A percentile compares a stretch with the other conserved stretches of the same genome.
phyloP scores from a whole-genome alignment of 2,888 invertebrate genomes.

The Lomographa bimaculata region DNA sequence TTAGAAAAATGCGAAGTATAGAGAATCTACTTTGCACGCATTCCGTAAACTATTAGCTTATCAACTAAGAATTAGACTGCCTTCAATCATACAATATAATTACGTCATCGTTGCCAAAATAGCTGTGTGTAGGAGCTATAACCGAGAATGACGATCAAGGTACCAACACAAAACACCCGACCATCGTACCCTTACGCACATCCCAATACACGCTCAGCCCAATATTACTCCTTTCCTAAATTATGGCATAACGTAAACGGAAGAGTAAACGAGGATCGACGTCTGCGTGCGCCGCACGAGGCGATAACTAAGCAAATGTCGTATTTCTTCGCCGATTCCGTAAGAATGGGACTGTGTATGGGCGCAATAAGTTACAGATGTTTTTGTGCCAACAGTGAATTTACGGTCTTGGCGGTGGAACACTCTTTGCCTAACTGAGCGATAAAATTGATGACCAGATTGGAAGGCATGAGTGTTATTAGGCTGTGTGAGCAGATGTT shows the following conservation, averaged over 20 bases:
- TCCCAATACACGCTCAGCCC: conserved; percentile 11
- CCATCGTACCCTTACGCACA: too few species aligned
- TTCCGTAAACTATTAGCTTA: too few species aligned
- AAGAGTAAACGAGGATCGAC: conserved; percentile 34
- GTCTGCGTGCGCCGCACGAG: conserved; percentile 30
- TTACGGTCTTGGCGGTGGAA: conserved; percentile 15
- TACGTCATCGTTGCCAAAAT: too few species aligned
- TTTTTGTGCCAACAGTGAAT: conserved; percentile 22
- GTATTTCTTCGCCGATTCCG: conserved; percentile 26
- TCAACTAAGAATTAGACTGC: too few species aligned
- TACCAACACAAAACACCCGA: too few species aligned
- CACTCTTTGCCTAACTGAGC: conserved; percentile 23
- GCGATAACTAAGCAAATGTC: conserved; percentile 35
- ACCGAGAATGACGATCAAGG: too few species aligned
- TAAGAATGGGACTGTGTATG: conserved; percentile 23
- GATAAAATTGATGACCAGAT: conserved; percentile 31
- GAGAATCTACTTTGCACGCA: too few species aligned
- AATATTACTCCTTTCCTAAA: conserved; percentile 24
- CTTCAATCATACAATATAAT: too few species aligned
- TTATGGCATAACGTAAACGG: conserved; percentile 31
- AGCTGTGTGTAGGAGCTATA: too few species aligned
- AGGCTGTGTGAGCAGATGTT: conserved; percentile 10
- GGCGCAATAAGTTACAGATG: conserved; percentile 33
- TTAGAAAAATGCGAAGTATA: too few species aligned
- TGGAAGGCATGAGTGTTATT: conserved; percentile 30